These are phyloP conservation scores for Drosophila quasianomalipes DNA, from an alignment of 2,888 invertebrate genomes.

Conservation along the genomic window DNA sequence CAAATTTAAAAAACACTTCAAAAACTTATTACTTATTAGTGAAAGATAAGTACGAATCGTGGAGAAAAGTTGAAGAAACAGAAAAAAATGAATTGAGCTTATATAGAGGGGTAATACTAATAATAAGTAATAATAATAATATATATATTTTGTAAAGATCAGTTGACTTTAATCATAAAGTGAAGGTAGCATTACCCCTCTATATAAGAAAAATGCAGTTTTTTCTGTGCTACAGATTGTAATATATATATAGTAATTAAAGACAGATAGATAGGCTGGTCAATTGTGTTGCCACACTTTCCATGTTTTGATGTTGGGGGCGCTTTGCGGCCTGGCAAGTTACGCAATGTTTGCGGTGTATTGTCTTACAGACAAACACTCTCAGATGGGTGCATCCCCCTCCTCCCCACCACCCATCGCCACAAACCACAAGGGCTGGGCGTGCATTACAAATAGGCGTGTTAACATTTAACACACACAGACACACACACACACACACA, in stretches of 20 bases:
- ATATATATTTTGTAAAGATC: not conserved
- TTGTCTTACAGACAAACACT: slow-evolving; percentile 51
- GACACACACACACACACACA: slow-evolving; percentile 26
- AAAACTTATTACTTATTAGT: not conserved
- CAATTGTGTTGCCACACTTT: slow-evolving; percentile 49
- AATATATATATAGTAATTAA: not conserved
- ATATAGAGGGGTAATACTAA: not conserved
- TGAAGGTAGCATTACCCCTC: too few relatives aligned
- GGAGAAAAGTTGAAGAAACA: not conserved
- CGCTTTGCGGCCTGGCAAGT: slow-evolving; percentile 46
- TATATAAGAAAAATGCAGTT: not conserved
- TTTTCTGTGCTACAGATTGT: not conserved
- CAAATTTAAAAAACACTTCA: not conserved
- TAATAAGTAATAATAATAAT: not conserved
- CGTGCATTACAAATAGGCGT: slow-evolving; percentile 56
- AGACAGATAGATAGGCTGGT: not conserved
- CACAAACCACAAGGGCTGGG: slow-evolving; percentile 19
- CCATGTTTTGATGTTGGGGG: slow-evolving; percentile 45
- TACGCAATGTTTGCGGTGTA: slow-evolving; percentile 63
- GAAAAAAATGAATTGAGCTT: not conserved
- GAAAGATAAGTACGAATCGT: not conserved
- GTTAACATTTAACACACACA: slow-evolving; percentile 45
- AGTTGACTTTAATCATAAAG: too few relatives aligned
- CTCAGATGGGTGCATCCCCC: slow-evolving; percentile 1
- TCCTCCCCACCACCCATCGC: not conserved